Evolutionary conservation across 2,888 invertebrate species (phyloP).

Genomic region (Nephrotoma guestfalica): DNA sequence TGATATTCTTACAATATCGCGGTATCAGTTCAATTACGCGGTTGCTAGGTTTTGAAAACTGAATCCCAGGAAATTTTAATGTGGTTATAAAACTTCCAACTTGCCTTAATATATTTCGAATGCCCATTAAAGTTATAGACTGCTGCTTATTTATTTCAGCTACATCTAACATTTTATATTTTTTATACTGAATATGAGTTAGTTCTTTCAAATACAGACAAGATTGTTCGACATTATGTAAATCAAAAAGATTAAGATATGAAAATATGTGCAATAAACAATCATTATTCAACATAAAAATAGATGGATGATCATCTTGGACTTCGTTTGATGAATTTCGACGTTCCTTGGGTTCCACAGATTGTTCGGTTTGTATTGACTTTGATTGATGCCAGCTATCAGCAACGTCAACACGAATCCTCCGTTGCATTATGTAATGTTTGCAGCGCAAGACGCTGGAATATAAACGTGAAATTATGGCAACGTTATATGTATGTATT

Average conservation of each 20-base stretch:
- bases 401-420: neutral
- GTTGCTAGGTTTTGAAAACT: neutral
- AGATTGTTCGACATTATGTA: neutral
- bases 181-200: neutral
- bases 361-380: neutral
- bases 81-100: neutral
- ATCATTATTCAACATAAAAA: constrained; percentile 11
- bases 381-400: constrained; percentile 5
- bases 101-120: neutral
- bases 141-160: neutral
- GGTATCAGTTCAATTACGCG: constrained; percentile 10
- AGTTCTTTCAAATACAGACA: neutral
- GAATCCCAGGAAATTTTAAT: neutral
- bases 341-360: neutral
- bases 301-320: neutral
- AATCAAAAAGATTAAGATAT: constrained; percentile 7
- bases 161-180: neutral
- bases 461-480: neutral
- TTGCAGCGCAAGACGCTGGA: neutral
- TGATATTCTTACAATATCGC: constrained; percentile 10
- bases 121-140: neutral
- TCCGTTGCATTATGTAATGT: neutral
- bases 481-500: neutral
- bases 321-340: neutral
- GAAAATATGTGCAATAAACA: constrained; percentile 12